A percentile compares a stretch with the other conserved stretches of the same genome.
Evolutionary conservation across 1,140 invertebrate species (phyloP).

Genomic region (Berghia stephanieae): DNA sequence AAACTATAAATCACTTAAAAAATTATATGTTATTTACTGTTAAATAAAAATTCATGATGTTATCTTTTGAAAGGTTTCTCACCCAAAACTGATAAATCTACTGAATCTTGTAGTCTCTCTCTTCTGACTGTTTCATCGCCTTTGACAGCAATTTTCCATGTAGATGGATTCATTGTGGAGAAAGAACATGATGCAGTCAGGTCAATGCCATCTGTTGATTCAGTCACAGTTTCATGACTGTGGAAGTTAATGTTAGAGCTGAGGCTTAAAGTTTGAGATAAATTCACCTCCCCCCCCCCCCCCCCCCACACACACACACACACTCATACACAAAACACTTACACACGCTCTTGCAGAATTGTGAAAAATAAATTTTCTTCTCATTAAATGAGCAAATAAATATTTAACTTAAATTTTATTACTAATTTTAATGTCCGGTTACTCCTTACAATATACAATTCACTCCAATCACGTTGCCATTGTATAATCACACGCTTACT

Average conservation of each 20-base stretch:
- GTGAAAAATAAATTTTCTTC: not conserved
- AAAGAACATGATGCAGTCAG: slow-evolving; percentile 61
- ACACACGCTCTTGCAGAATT: not conserved
- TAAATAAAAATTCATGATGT: not conserved
- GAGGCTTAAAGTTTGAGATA: not conserved
- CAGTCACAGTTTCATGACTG: slow-evolving; percentile 43
- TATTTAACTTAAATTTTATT: no score
- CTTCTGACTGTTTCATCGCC: slow-evolving; percentile 40
- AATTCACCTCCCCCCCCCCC: no score
- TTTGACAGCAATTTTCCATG: slow-evolving; percentile 52
- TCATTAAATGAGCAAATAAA: not conserved
- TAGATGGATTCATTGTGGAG: slow-evolving; percentile 41
- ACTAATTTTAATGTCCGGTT: no score
- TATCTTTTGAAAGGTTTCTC: no score
- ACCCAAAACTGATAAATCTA: slow-evolving; percentile 45
- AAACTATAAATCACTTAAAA: not conserved
- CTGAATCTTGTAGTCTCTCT: slow-evolving; percentile 32
- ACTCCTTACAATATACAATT: no score
- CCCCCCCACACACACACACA: no score
- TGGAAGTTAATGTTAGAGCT: not conserved
- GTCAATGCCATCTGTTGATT: slow-evolving; percentile 56
- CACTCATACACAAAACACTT: no score
- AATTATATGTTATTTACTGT: not conserved
- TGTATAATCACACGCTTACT: no score
- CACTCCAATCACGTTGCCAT: no score